Evolutionary conservation across 2,888 invertebrate species (phyloP).

Genomic region (Podotricha telesiphe): DNA sequence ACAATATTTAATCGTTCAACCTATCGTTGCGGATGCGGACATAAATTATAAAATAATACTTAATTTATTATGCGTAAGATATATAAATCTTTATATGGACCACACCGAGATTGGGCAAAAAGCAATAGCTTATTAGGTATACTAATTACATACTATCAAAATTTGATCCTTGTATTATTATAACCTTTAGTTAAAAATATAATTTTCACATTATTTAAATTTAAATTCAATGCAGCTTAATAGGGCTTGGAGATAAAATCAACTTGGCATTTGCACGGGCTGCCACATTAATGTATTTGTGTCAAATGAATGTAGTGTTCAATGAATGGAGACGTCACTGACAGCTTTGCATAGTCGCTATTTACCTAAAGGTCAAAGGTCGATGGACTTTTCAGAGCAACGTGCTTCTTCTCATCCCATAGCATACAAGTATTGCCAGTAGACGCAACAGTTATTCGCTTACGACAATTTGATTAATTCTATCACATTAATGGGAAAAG

Average conservation of each 20-base stretch:
- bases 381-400: background rate
- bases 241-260: slow-evolving; percentile 15
- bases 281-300: slow-evolving; percentile 20
- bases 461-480: slow-evolving; percentile 13
- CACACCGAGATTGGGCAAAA: slow-evolving; percentile 5
- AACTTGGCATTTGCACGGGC: slow-evolving; percentile 1
- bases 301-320: slow-evolving; percentile 19
- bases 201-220: slow-evolving; percentile 2
- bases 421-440: background rate
- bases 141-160: background rate
- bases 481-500: background rate
- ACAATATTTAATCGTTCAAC: slow-evolving; percentile 20
- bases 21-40: slow-evolving; percentile 15
- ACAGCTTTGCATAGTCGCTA: slow-evolving; percentile 6
- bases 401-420: background rate
- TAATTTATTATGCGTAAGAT: slow-evolving; percentile 5
- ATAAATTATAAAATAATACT: slow-evolving; percentile 20
- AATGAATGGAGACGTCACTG: slow-evolving; percentile 16
- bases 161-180: background rate
- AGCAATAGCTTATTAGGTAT: background rate
- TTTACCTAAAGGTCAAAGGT: slow-evolving; percentile 20
- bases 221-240: background rate
- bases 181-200: slow-evolving; percentile 9
- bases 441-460: background rate
- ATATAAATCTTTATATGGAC: slow-evolving; percentile 8